Percentiles rank a stretch among this genome's conserved stretches.
Conservation (phyloP, 2,797 vertebrate genomes). For the Hyperoplus lanceolatus region DNA sequence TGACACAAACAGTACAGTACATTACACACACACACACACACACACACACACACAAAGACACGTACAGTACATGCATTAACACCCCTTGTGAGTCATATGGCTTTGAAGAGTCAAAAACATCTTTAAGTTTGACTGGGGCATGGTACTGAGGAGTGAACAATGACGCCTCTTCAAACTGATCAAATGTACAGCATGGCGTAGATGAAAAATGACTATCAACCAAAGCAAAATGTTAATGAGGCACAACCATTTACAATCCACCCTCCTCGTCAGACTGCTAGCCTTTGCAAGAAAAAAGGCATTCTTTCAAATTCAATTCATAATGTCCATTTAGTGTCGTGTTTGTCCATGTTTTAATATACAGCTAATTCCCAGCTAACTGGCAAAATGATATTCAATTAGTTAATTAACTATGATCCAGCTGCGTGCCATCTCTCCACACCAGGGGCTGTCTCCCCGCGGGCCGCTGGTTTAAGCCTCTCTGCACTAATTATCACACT, state of each 20-base stretch:
- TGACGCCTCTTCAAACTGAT: not conserved
- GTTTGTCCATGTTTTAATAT: constrained; percentile 83
- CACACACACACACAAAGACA: constrained; percentile 9
- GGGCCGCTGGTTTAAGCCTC: constrained; percentile 81
- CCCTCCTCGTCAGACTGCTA: constrained; percentile 59
- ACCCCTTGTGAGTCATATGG: not conserved
- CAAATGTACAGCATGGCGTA: not conserved
- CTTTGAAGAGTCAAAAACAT: constrained; percentile 7
- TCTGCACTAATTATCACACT: constrained; percentile 83
- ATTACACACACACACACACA: constrained; percentile 9
- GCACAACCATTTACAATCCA: constrained; percentile 56
- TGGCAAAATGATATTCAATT: constrained; percentile 87
- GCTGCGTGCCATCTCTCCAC: constrained; percentile 85
- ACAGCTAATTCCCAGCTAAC: constrained; percentile 85
- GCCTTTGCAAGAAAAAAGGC: constrained; percentile 67
- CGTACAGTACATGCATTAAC: not conserved
- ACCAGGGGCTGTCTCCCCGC: constrained; percentile 81
- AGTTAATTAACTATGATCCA: constrained; percentile 89
- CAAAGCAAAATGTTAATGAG: constrained; percentile 48
- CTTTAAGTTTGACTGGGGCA: not conserved
- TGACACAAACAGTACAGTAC: constrained; percentile 36
- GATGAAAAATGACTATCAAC: constrained; percentile 40
- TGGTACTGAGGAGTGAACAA: too few relatives aligned
- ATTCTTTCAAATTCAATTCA: constrained; percentile 75
- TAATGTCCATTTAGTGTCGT: constrained; percentile 80